Conservation (phyloP, 2,113 vertebrate species). For the Monarcha castaneiventris region DNA sequence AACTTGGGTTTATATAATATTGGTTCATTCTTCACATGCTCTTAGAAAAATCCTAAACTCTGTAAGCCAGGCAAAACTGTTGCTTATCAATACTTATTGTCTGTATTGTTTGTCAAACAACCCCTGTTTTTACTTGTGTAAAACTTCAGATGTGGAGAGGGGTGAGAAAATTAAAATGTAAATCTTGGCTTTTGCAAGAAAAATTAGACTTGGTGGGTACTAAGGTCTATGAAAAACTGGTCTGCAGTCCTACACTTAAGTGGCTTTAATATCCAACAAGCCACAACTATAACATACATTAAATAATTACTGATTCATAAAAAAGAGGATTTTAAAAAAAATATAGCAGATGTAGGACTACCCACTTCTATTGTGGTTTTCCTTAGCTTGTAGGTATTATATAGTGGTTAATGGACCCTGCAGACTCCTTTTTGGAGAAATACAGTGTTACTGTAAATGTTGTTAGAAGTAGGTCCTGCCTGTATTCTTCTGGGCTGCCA, state of each 20-base stretch:
- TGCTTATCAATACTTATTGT: neutral
- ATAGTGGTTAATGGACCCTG: neutral
- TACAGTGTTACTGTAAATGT: neutral
- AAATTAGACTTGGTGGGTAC: neutral
- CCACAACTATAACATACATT: no score
- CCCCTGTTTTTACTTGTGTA: fast-evolving
- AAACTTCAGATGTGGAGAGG: neutral
- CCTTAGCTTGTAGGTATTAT: neutral
- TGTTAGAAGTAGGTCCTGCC: neutral
- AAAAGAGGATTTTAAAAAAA: neutral
- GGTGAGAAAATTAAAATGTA: neutral
- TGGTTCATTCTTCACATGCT: neutral
- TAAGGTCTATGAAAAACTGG: neutral
- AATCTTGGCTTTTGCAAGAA: neutral
- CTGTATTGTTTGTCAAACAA: neutral
- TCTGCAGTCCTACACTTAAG: neutral
- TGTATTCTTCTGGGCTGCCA: neutral
- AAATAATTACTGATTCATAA: neutral
- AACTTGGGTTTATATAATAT: neutral
- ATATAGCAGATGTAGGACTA: neutral
- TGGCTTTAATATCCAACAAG: neutral
- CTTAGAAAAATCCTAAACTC: neutral
- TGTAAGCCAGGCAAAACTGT: neutral
- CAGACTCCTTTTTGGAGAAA: neutral
- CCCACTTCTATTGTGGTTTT: neutral